Conservation (phyloP, 2,113 vertebrate species). For the Nematolebias whitei region DNA sequence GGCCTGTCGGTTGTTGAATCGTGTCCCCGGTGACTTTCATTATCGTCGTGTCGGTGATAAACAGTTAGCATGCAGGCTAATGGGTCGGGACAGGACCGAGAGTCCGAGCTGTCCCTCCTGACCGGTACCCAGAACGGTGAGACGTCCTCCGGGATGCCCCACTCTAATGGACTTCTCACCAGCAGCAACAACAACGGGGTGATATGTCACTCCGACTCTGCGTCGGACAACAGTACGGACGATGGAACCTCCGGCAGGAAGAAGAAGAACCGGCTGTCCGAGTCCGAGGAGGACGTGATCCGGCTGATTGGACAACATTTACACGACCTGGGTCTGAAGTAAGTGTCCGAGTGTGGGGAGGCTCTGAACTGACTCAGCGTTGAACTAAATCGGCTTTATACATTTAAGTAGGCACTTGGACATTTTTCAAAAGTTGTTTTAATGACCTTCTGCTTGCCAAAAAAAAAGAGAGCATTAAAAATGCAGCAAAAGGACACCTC, state of each 20-base stretch:
- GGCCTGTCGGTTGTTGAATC: neutral
- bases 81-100: slow-evolving; percentile 84
- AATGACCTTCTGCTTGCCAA: no score
- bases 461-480: no score
- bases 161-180: slow-evolving; percentile 85
- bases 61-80: slow-evolving; percentile 90
- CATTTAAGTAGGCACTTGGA: no score
- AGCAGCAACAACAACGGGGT: slow-evolving; percentile 26
- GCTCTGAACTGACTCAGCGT: no score
- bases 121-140: slow-evolving; percentile 84
- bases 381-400: no score
- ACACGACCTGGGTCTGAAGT: neutral
- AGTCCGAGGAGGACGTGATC: neutral
- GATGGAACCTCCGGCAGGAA: no score
- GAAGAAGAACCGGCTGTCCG: neutral
- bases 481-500: no score
- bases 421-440: no score
- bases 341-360: neutral
- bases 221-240: neutral
- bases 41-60: neutral
- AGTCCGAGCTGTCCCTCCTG: slow-evolving; percentile 38
- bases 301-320: neutral
- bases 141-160: slow-evolving; percentile 60
- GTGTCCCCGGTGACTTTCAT: neutral
- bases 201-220: no score